These are phyloP conservation scores for Troilus luridus DNA, from an alignment of 2,888 invertebrate species.

Conservation along the genomic window DNA sequence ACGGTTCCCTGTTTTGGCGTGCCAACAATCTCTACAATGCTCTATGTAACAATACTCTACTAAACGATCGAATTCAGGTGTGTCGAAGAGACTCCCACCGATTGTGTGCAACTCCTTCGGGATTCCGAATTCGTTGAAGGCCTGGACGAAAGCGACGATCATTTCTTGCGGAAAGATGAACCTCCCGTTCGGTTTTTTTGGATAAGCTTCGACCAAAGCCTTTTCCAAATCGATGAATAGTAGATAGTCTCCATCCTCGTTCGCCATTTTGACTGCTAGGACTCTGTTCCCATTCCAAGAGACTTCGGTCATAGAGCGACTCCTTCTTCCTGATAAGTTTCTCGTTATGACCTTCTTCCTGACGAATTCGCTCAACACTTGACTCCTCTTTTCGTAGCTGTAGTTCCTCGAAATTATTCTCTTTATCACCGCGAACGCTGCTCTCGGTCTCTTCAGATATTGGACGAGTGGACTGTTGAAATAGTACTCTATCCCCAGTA, in stretches of 20 bases:
- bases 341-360: not conserved
- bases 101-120: not conserved
- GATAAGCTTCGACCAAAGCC: not conserved
- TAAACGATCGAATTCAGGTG: not conserved
- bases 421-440: not conserved
- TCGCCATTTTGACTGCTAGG: not conserved
- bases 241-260: not conserved
- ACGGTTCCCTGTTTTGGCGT: not conserved
- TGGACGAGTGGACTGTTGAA: not conserved
- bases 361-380: not conserved
- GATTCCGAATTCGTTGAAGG: not conserved
- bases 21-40: not conserved
- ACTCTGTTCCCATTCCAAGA: not conserved
- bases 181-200: not conserved
- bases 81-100: not conserved
- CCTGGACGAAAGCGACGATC: not conserved
- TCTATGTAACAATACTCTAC: not conserved
- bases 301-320: not conserved
- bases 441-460: not conserved
- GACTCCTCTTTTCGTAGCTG: not conserved
- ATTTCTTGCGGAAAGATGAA: not conserved
- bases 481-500: not conserved
- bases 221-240: not conserved
- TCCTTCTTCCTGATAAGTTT: not conserved
- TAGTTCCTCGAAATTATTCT: not conserved